phyloP scores from a whole-genome alignment of 2,797 vertebrate species.

The Gila robusta region DNA sequence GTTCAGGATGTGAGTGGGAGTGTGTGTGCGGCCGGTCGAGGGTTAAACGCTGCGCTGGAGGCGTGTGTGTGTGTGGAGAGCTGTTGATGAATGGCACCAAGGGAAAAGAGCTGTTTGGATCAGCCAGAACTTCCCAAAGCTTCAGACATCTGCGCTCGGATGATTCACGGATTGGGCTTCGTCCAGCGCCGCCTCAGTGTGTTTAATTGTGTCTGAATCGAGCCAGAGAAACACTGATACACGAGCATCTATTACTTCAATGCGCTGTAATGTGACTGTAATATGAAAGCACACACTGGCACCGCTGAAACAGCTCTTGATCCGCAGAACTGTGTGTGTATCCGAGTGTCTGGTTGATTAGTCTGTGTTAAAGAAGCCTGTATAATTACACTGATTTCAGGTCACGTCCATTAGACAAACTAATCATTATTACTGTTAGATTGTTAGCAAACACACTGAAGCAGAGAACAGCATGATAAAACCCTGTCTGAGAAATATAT shows the following conservation, averaged over 20 bases:
- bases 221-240: background rate
- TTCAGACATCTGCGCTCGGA: conserved; percentile 12
- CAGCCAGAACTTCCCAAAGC: background rate
- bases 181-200: background rate
- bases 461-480: background rate
- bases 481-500: background rate
- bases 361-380: background rate
- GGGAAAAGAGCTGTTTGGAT: conserved; percentile 26
- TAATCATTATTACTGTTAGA: background rate
- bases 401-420: background rate
- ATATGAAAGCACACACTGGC: background rate
- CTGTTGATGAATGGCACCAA: background rate
- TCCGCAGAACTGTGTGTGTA: background rate
- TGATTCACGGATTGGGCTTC: conserved; percentile 36
- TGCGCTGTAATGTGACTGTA: background rate
- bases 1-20: conserved; percentile 17
- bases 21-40: background rate
- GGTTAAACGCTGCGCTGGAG: background rate
- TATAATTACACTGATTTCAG: conserved; percentile 4
- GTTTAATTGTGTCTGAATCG: conserved; percentile 29
- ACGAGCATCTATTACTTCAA: background rate
- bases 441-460: conserved; percentile 2
- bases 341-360: background rate
- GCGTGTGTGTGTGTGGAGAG: background rate
- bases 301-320: background rate